Evolutionary conservation across 1,140 invertebrate species (phyloP).

Genomic region (Drosophila truncata): DNA sequence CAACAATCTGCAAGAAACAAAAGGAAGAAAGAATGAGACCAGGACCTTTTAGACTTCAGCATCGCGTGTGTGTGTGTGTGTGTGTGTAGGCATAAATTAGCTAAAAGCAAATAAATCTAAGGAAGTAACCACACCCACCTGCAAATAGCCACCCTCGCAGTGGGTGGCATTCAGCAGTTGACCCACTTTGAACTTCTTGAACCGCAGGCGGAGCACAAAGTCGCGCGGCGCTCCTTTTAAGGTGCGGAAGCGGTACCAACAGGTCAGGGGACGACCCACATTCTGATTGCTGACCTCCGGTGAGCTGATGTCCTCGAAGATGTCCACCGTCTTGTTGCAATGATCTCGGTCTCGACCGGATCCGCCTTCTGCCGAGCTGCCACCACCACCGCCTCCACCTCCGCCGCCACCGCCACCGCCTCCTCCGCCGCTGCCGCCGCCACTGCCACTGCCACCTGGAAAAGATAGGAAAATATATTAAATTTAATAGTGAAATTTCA

Average conservation of each 20-base stretch:
- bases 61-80: constrained; percentile 56
- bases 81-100: constrained; percentile 74
- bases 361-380: constrained; percentile 62
- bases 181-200: constrained; percentile 97
- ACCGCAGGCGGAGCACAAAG: constrained; percentile 94
- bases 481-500: background rate
- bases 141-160: constrained; percentile 94
- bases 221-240: constrained; percentile 93
- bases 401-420: constrained; percentile 38
- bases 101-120: constrained; percentile 66
- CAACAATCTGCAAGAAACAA: constrained; percentile 89
- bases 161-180: constrained; percentile 93
- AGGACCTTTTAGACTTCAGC: constrained; percentile 44
- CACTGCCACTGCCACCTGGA: constrained; percentile 74
- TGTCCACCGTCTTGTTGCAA: constrained; percentile 96
- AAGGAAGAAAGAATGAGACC: constrained; percentile 5
- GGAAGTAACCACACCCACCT: constrained; percentile 87
- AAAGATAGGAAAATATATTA: background rate
- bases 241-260: constrained; percentile 94
- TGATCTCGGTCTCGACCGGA: constrained; percentile 87
- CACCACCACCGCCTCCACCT: constrained; percentile 56
- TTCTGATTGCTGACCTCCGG: constrained; percentile 93
- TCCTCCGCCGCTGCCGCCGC: constrained; percentile 44
- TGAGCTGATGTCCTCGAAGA: constrained; percentile 95
- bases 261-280: constrained; percentile 93